Base-by-base conservation (phyloP, 2,113 vertebrate species). In the Gallinago paraguaiae region DNA sequence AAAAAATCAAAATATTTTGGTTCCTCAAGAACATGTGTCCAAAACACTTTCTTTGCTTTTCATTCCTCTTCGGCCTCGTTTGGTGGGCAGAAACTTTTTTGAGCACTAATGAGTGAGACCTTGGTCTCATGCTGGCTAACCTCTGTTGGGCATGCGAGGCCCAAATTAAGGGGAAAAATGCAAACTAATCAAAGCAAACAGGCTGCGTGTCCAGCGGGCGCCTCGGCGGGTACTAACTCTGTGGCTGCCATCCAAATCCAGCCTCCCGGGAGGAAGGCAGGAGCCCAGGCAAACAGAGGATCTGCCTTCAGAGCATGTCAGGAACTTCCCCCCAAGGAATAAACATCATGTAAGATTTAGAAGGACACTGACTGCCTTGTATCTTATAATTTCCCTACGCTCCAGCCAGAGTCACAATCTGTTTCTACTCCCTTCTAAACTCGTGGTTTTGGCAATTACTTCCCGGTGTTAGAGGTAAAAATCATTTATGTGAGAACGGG, bases 11-110 rank as follows among this genome's bases (percentile, higher is more conserved):
- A 95, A 94, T 91, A 85, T 94, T 95, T 94, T 96, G 64, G 84
- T 97, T 97, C 96, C 97, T 96, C 86, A 93, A 93, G 96, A 92
- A 72, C 22, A 45, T 30, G 86, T 30, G 85, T 90, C 97, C 92
- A 96, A 97, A 98, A 95, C 89, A 97, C 53, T 87, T 95, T 39
- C 68, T 83, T 84, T 82, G 79, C 92, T 88, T 94, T 94, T 81
- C 77, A 57, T 76, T 84, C 80, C 64, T 46, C 79, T 86, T 48
- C 82, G 70, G 88, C 75, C 75, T 89, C 87, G 24, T 67, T 54
- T 61, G 93, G 53, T n/a, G 48, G 65, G 72, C 57, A 61, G 37
- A 39, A 65, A 43, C 35, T 60, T 69, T 59, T 63, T 0, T 37
- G 76, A 75, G 5, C 17, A 0, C 64, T 86, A 56, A 74, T 75